phyloP scores from a whole-genome alignment of 2,113 vertebrate genomes.

The Cygnus atratus region DNA sequence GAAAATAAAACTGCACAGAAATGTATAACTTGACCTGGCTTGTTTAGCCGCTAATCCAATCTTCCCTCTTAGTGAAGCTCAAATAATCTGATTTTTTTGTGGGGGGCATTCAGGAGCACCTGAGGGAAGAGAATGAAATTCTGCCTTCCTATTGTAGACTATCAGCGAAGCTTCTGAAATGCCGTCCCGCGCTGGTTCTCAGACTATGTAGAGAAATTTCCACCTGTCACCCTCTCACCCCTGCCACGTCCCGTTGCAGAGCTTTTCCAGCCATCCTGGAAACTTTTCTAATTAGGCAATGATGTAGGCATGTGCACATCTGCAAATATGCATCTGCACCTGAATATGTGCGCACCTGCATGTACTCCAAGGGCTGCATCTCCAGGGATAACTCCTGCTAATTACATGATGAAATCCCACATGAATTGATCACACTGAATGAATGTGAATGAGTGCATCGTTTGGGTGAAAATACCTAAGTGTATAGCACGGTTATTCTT shows the following conservation, averaged over 20 bases:
- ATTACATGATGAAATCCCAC: not conserved
- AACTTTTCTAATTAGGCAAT: not conserved
- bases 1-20: constrained; percentile 27
- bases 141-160: not conserved
- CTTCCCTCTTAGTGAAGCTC: constrained; percentile 14
- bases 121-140: constrained; percentile 27
- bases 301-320: no score
- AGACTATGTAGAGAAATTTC: rapidly evolving
- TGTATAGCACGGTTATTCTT: not conserved
- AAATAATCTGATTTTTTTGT: constrained; percentile 9
- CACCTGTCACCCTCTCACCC: not conserved
- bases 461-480: not conserved
- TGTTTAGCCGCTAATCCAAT: constrained; percentile 34
- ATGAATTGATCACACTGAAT: not conserved
- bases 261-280: not conserved
- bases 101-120: constrained; percentile 14
- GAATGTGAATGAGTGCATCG: not conserved
- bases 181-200: not conserved
- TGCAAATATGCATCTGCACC: no score
- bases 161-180: not conserved
- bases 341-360: not conserved
- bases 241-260: not conserved
- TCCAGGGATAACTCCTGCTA: not conserved
- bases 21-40: not conserved
- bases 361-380: not conserved